Conservation (phyloP, 2,797 vertebrate genomes). For the Harpagifer antarcticus region DNA sequence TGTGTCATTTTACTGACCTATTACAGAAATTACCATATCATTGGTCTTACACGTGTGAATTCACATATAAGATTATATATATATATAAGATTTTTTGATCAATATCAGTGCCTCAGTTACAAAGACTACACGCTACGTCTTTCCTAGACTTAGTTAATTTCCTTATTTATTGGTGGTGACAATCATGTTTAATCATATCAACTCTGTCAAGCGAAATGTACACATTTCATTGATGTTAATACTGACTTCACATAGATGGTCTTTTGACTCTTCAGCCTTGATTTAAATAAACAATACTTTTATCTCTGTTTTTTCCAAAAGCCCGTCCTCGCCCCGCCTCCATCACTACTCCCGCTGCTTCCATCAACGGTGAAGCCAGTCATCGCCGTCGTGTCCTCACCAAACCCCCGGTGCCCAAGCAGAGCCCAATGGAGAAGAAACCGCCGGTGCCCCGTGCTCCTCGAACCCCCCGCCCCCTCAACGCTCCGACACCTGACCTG, state of each 20-base stretch:
- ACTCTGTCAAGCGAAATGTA: neutral
- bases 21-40: neutral
- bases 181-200: neutral
- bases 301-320: constrained; percentile 13
- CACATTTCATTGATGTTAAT: neutral
- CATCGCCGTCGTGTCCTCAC: constrained; percentile 82
- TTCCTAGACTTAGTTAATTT: neutral
- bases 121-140: neutral
- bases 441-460: constrained; percentile 77
- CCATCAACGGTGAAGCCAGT: constrained; percentile 74
- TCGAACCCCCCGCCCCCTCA: constrained; percentile 81
- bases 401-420: constrained; percentile 86
- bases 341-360: constrained; percentile 66
- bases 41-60: neutral
- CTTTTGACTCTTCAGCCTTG: neutral
- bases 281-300: neutral
- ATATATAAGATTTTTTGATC: neutral
- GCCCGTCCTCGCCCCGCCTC: constrained; percentile 73
- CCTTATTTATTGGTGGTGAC: neutral
- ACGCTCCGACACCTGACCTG: constrained; percentile 87
- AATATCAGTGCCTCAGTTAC: neutral
- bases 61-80: neutral
- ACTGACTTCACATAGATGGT: neutral
- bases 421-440: constrained; percentile 85
- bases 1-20: neutral